A percentile compares a stretch with the other conserved stretches of the same genome.
These are phyloP conservation scores for Epicampocera succincta DNA, from an alignment of 2,888 invertebrate genomes.

Conservation along the genomic window DNA sequence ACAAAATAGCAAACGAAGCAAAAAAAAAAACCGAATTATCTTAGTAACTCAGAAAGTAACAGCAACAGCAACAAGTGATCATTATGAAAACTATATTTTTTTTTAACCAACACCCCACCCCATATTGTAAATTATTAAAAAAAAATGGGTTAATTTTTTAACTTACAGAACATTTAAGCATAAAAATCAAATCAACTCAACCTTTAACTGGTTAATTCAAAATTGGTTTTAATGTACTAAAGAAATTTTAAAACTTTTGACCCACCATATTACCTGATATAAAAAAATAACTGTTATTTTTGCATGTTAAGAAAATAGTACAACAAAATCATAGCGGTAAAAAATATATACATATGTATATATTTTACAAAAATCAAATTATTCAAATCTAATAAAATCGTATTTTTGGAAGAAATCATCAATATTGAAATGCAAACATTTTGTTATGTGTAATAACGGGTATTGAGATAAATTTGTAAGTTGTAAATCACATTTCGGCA, in stretches of 20 bases:
- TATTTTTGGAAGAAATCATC: conserved; percentile 64
- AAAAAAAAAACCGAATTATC: too few species aligned
- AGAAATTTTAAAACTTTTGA: conserved; percentile 30
- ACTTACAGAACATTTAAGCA: too few species aligned
- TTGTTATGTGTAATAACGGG: conserved; percentile 3
- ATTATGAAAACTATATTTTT: too few species aligned
- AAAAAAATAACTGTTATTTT: conserved; percentile 25
- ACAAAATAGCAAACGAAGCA: too few species aligned
- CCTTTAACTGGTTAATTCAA: too few species aligned
- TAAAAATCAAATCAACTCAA: too few species aligned
- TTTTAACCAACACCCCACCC: too few species aligned
- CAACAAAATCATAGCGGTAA: conserved; percentile 54
- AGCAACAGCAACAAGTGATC: too few species aligned
- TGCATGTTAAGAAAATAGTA: conserved; percentile 67
- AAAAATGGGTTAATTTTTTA: too few species aligned
- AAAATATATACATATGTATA: conserved; percentile 24
- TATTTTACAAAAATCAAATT: conserved; percentile 27
- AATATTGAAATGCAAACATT: conserved; percentile 12
- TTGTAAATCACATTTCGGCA: not conserved
- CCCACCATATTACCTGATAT: conserved; percentile 69
- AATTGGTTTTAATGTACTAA: too few species aligned
- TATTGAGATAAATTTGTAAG: not conserved
- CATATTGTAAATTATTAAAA: too few species aligned
- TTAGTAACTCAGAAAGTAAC: too few species aligned
- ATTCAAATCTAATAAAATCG: conserved; percentile 19